Conservation (phyloP, 2,888 invertebrate genomes). For the Pardosa pseudoannulata region DNA sequence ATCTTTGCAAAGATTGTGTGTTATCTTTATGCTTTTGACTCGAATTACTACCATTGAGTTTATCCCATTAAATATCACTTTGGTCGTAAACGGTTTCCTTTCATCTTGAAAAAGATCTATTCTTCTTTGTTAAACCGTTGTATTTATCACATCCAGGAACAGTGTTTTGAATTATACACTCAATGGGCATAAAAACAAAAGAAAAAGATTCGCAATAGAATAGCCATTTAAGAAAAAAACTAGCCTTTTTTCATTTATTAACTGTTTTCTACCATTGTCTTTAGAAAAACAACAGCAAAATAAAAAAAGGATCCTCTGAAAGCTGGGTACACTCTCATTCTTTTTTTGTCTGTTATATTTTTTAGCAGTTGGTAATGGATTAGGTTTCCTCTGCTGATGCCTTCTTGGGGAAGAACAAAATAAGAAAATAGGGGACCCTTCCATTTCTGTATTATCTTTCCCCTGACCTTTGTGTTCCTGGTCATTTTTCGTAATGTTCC, state of each 20-base stretch:
- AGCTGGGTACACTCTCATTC: neutral
- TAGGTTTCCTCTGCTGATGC: neutral
- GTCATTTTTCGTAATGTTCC: neutral
- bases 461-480: neutral
- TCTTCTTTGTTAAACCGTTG: neutral
- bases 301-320: neutral
- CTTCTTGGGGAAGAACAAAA: neutral
- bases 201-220: neutral
- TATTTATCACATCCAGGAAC: neutral
- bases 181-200: neutral
- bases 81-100: neutral
- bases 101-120: slow-evolving; percentile 8
- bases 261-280: neutral
- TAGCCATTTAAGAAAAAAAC: neutral
- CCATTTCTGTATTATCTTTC: slow-evolving; percentile 14
- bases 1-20: too few species aligned
- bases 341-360: neutral
- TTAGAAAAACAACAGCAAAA: neutral
- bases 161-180: neutral
- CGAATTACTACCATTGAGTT: neutral
- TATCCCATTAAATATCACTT: slow-evolving; percentile 11
- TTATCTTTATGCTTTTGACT: neutral
- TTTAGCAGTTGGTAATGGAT: neutral
- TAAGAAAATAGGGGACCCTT: neutral
- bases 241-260: neutral